phyloP scores from a whole-genome alignment of 2,797 vertebrate species.

The Pyrocephalus nanus region DNA sequence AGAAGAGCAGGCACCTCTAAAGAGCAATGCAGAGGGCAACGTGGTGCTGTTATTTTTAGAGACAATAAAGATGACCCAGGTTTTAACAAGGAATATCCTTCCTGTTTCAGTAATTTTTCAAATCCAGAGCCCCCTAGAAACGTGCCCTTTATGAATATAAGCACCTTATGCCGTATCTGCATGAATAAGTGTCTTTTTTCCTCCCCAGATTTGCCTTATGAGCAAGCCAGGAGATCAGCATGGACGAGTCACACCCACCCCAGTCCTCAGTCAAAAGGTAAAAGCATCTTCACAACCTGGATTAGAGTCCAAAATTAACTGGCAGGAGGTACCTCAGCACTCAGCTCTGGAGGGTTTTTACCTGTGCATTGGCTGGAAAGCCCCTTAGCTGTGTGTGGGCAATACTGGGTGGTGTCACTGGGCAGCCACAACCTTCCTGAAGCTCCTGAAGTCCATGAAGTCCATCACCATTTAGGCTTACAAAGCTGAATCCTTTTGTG shows the following conservation, averaged over 20 bases:
- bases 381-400: not conserved
- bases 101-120: not conserved
- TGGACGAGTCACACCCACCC: conserved; percentile 84
- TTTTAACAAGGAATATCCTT: not conserved
- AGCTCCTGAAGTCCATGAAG: not conserved
- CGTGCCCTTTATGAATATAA: not conserved
- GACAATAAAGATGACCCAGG: not conserved
- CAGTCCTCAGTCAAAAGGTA: conserved; percentile 84
- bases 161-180: not conserved
- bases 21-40: not conserved
- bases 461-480: not conserved
- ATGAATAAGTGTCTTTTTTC: conserved; percentile 19
- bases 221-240: conserved; percentile 83
- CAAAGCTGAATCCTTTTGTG: not conserved
- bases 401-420: not conserved
- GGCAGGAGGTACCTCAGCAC: not conserved
- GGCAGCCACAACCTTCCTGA: not conserved
- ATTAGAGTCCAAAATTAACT: not conserved
- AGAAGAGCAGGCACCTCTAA: not conserved
- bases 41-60: not conserved
- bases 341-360: not conserved
- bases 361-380: not conserved
- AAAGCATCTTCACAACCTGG: not conserved
- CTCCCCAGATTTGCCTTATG: conserved; percentile 84
- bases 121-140: not conserved